Percentiles rank a stretch among this genome's conserved stretches.
These are phyloP conservation scores for Ptychobarbus kaznakovi DNA, from an alignment of 2,797 vertebrate genomes.

Conservation along the genomic window DNA sequence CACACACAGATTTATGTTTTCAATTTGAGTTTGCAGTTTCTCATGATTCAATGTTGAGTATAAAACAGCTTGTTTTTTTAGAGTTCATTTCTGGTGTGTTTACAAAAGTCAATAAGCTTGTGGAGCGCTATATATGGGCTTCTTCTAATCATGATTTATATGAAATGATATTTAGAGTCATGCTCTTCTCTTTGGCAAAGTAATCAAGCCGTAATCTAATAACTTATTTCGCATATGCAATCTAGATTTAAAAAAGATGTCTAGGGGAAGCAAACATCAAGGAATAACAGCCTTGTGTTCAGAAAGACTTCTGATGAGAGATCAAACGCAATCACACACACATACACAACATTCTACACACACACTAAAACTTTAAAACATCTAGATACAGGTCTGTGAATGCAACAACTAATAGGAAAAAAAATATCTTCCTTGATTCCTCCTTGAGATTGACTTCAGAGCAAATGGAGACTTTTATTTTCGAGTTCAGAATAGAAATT, in stretches of 20 bases:
- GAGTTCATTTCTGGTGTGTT: conserved; percentile 32
- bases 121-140: not conserved
- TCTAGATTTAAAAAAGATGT: conserved; percentile 37
- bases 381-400: not conserved
- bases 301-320: conserved; percentile 30
- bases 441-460: conserved; percentile 3
- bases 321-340: conserved; percentile 42
- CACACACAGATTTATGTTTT: conserved; percentile 32
- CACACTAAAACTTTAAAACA: conserved; percentile 20
- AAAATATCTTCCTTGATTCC: conserved; percentile 1
- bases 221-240: conserved; percentile 30
- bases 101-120: conserved; percentile 21
- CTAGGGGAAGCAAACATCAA: conserved; percentile 18
- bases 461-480: not conserved
- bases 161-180: conserved; percentile 40
- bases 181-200: conserved; percentile 40
- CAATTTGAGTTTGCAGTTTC: not conserved
- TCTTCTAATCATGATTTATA: conserved; percentile 47
- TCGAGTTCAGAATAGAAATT: not conserved
- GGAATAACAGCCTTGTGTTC: not conserved
- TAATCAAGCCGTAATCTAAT: conserved; percentile 41
- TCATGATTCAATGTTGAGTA: conserved; percentile 4
- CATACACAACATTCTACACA: not conserved
- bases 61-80: conserved; percentile 2
- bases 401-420: not conserved